Evolutionary conservation across 2,888 invertebrate species (phyloP).

Genomic region (Leptinotarsa peninsularis): DNA sequence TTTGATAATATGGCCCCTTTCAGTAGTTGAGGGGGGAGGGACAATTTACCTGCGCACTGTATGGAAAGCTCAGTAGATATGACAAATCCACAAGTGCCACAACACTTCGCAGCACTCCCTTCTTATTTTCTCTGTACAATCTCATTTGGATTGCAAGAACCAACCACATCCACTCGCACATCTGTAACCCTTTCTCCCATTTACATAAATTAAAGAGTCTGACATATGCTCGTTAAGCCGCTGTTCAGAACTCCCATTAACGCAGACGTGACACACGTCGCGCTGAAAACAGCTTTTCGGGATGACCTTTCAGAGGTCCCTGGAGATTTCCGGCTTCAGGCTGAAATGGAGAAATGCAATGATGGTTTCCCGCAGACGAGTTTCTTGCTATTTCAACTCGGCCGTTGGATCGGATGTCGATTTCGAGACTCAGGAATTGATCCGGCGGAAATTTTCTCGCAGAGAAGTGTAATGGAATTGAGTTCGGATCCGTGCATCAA

Average conservation of each 20-base stretch:
- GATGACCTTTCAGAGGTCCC: slow-evolving; percentile 3
- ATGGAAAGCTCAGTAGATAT: too few species aligned
- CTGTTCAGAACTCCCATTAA: slow-evolving; percentile 16
- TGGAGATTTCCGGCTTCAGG: not conserved
- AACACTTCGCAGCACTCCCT: too few species aligned
- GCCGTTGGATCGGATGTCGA: slow-evolving; percentile 1
- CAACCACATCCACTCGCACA: not conserved
- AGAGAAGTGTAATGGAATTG: too few species aligned
- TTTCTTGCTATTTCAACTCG: not conserved
- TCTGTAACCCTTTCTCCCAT: slow-evolving; percentile 5
- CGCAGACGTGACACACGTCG: slow-evolving; percentile 14
- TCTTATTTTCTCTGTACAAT: too few species aligned
- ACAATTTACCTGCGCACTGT: too few species aligned
- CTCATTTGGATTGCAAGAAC: too few species aligned
- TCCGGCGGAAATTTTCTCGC: not conserved
- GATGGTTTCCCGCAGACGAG: not conserved
- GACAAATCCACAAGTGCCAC: too few species aligned
- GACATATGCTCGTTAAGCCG: slow-evolving; percentile 14
- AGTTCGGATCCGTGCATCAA: too few species aligned
- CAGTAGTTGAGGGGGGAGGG: too few species aligned
- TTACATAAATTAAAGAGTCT: slow-evolving; percentile 9
- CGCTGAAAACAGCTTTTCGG: slow-evolving; percentile 9
- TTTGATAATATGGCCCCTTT: too few species aligned
- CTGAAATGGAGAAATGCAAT: slow-evolving; percentile 6
- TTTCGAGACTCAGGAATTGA: not conserved